A percentile compares a stretch with the other conserved stretches of the same genome.
These are phyloP conservation scores for Xerus rutilus DNA, from an alignment of 2,797 vertebrate species.

Conservation along the genomic window DNA sequence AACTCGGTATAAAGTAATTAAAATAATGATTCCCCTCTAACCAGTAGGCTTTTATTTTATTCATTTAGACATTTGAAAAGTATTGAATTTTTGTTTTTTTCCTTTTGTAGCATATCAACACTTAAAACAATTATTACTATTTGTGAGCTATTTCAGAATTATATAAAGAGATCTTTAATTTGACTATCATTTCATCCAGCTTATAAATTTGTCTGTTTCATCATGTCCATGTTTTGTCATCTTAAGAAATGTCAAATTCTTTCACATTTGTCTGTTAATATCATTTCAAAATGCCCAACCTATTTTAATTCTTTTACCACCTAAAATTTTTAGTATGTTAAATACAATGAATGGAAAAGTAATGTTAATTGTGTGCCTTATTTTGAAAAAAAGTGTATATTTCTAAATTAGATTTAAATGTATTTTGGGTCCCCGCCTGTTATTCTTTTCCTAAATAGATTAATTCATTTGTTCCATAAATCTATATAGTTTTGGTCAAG, in stretches of 20 bases:
- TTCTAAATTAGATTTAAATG: constrained; percentile 59
- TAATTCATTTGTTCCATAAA: constrained; percentile 37
- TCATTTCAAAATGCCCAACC: constrained; percentile 7
- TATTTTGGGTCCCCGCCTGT: not conserved
- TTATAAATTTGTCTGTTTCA: constrained; percentile 13
- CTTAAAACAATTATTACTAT: not conserved
- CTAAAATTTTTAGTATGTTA: constrained; percentile 40
- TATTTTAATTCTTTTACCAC: constrained; percentile 20
- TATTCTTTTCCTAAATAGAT: constrained; percentile 21
- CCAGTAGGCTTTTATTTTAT: not conserved
- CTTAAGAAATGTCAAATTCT: constrained; percentile 37
- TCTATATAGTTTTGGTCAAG: constrained; percentile 21
- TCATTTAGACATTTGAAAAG: constrained; percentile 38
- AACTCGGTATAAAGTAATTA: constrained; percentile 1
- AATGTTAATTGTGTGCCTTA: not conserved
- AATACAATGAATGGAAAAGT: not conserved
- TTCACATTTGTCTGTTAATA: constrained; percentile 37
- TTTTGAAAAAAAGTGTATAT: constrained; percentile 48
- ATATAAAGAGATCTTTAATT: not conserved
- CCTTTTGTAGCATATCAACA: constrained; percentile 13
- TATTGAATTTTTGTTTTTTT: constrained; percentile 40
- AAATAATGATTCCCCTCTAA: not conserved
- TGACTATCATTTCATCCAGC: constrained; percentile 26
- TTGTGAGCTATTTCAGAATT: constrained; percentile 44
- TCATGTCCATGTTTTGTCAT: not conserved